Percentiles rank a stretch among this genome's conserved stretches.
Conservation (phyloP, 2,113 vertebrate species). For the Atractosteus spatula region DNA sequence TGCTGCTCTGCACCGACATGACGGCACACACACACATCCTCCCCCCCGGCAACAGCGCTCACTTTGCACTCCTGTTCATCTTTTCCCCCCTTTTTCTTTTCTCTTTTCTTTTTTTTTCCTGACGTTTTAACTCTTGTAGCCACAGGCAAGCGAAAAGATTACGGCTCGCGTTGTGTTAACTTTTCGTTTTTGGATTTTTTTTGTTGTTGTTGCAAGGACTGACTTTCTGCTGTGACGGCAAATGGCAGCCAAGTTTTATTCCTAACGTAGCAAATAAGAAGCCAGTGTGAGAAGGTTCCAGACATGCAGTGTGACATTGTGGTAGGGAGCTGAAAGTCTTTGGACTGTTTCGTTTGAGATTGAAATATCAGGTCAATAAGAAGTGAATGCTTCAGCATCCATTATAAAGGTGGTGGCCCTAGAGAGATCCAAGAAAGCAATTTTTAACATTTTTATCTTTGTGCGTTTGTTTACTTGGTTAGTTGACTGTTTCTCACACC, state of each 20-base stretch:
- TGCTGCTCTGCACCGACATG: slow-evolving; percentile 67
- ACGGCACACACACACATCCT: slow-evolving; percentile 40
- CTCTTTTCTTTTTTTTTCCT: slow-evolving; percentile 56
- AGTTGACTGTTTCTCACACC: too few species aligned
- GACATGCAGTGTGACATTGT: too few species aligned
- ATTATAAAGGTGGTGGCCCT: too few species aligned
- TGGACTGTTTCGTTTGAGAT: too few species aligned
- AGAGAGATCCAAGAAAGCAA: too few species aligned
- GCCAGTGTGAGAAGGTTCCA: too few species aligned
- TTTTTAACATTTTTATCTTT: too few species aligned
- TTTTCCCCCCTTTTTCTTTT: slow-evolving; percentile 61
- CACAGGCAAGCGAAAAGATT: slow-evolving; percentile 75
- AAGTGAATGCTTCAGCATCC: too few species aligned
- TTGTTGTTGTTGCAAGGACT: slow-evolving; percentile 56
- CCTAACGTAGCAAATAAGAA: not conserved
- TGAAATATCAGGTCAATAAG: too few species aligned
- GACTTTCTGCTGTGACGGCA: slow-evolving; percentile 37
- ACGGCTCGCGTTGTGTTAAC: slow-evolving; percentile 70
- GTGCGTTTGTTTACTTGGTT: too few species aligned
- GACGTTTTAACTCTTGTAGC: slow-evolving; percentile 75
- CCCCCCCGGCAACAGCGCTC: slow-evolving; percentile 68
- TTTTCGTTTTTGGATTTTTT: slow-evolving; percentile 32
- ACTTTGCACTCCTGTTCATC: slow-evolving; percentile 67
- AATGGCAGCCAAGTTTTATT: slow-evolving; percentile 29
- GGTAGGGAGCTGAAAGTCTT: too few species aligned